These are phyloP conservation scores for Zoroaster sp. DNA, from an alignment of 53 echinoderm and acorn worm species.

Conservation along the genomic window DNA sequence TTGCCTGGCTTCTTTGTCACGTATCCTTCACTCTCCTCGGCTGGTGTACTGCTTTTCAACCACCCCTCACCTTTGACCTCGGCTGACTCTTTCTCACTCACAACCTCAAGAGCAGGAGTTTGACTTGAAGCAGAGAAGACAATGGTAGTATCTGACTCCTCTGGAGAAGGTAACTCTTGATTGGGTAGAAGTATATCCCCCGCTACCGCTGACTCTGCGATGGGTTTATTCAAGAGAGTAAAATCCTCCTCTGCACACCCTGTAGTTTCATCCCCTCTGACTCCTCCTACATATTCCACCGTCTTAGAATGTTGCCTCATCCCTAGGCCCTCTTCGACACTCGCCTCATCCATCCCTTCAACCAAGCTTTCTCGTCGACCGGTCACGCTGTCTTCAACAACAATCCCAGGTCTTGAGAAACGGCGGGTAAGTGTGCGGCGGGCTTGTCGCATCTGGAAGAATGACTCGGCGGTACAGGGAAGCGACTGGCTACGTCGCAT, in stretches of 20 bases:
- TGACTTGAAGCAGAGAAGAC: not conserved
- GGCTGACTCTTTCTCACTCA: not conserved
- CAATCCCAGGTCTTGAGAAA: constrained; percentile 30
- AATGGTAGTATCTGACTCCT: not conserved
- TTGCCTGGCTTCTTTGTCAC: constrained; percentile 28
- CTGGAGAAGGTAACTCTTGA: not conserved
- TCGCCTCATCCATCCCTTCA: constrained; percentile 36
- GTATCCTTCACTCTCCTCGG: constrained; percentile 62
- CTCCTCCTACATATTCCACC: constrained; percentile 48
- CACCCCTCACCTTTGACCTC: constrained; percentile 26
- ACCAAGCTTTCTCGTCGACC: constrained; percentile 44
- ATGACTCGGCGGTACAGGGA: constrained; percentile 35
- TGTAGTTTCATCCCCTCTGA: constrained; percentile 62
- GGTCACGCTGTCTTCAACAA: constrained; percentile 39
- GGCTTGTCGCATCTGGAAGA: constrained; percentile 42
- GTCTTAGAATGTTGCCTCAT: not conserved
- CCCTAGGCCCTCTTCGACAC: constrained; percentile 29
- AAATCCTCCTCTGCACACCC: constrained; percentile 76
- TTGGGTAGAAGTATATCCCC: constrained; percentile 66
- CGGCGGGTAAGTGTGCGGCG: constrained; percentile 24
- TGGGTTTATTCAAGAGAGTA: constrained; percentile 69
- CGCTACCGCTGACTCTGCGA: constrained; percentile 61
- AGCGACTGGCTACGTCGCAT: constrained; percentile 46
- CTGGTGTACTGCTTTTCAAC: constrained; percentile 15
- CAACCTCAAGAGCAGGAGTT: not conserved